Evolutionary conservation across 1,140 invertebrate species (phyloP), one percentile per base, ranked within the genome.

Genomic region (Heliothis virescens): DNA sequence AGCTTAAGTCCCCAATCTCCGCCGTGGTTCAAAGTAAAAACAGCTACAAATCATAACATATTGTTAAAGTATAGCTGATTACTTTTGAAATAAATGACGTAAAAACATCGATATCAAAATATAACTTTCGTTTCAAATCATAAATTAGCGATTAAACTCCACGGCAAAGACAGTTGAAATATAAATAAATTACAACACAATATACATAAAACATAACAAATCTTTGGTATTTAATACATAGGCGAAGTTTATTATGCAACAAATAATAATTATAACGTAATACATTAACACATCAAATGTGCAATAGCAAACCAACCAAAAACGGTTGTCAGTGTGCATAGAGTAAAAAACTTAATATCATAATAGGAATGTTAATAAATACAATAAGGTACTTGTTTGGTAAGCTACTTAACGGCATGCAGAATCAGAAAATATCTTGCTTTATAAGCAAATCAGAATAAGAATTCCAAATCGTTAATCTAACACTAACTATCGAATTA

Each of bases 281-380:
- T 41, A 41, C 5, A 41, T 1, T 13, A 71, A 79, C 82, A 84
- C 82, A 84, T 80, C 18, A 65, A 18, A 84, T 82, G 82, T 81
- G 80, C 53, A 29, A 75, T 53, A 71, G 74, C 26, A 26, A 53
- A 7, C 15, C 63, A 50, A 65, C 41, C 41, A 50, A 15, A 29
- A 80, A 73, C 29, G n/a, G 26, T 67, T 50, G 47, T 50, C 57
- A 62, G 52, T 71, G 76, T 1, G 18, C 29, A 41, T 65, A 34
- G 48, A 52, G 26, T 48, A 71, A 57, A 53, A 71, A 59, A 48
- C 29, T 50, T 59, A 79, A 79, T 21, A 71, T 47, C 34, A 47
- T 48, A 9, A 60, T 52, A 3, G 77, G 77, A 79, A 79, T 79
- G 77, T 72, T 15, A 69, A 71, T 18, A 72, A 76, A 62, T 29